These are phyloP conservation scores for Palythoa heliodiscus DNA, from an alignment of 92 coral and sea anemone species.

Conservation along the genomic window DNA sequence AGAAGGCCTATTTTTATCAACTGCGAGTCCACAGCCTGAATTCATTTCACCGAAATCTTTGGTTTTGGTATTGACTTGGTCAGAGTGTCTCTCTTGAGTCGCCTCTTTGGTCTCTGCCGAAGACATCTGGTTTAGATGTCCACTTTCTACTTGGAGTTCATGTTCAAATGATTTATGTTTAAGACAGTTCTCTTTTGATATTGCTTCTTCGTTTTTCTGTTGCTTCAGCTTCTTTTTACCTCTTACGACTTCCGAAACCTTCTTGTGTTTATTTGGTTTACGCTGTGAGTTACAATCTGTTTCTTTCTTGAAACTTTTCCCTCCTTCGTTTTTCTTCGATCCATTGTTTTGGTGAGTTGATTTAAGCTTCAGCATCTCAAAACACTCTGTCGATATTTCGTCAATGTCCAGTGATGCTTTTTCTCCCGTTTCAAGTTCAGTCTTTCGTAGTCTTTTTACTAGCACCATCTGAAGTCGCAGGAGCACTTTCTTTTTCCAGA, in stretches of 20 bases:
- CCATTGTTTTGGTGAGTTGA: slow-evolving; percentile 21
- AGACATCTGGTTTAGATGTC: background rate
- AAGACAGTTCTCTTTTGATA: slow-evolving; percentile 2
- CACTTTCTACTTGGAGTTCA: slow-evolving; percentile 1
- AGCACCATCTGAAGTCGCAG: slow-evolving; percentile 64
- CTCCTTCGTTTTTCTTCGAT: slow-evolving; percentile 16
- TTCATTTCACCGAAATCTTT: background rate
- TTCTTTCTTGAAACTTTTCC: slow-evolving; percentile 8
- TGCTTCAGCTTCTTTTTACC: slow-evolving; percentile 11
- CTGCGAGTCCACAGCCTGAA: background rate
- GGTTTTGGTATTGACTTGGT: background rate
- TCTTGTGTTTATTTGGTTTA: slow-evolving; percentile 20
- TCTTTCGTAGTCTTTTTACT: slow-evolving; percentile 58
- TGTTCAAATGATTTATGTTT: background rate
- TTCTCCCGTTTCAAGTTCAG: slow-evolving; percentile 66
- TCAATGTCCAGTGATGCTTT: slow-evolving; percentile 64
- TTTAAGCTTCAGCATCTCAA: slow-evolving; percentile 12
- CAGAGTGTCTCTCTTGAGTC: background rate
- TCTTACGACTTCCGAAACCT: slow-evolving; percentile 1
- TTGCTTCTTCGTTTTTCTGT: background rate
- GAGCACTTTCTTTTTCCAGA: slow-evolving; percentile 81
- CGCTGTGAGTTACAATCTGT: background rate
- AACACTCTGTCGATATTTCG: slow-evolving; percentile 27
- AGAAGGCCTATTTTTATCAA: background rate
- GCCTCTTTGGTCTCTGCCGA: background rate